phyloP scores from a whole-genome alignment of 2,888 invertebrate species.

The Alloscopus bannaensis region DNA sequence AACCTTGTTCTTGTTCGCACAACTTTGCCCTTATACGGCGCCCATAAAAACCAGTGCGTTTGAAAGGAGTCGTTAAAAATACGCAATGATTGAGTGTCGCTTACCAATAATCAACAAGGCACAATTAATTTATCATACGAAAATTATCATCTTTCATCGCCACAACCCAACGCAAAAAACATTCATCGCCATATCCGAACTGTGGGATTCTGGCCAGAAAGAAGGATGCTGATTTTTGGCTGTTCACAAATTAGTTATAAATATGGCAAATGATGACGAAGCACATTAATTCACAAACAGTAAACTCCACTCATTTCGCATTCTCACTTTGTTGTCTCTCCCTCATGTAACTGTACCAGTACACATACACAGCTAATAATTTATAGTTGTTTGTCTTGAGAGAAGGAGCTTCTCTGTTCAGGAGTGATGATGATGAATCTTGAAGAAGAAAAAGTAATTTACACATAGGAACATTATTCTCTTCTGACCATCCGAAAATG shows the following conservation, averaged over 20 bases:
- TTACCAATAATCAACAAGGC: too few species aligned
- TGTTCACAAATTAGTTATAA: not conserved
- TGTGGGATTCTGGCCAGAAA: not conserved
- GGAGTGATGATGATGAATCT: not conserved
- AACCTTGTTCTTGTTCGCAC: too few species aligned
- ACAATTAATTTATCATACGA: slow-evolving; percentile 17
- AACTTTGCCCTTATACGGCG: too few species aligned
- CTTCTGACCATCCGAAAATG: too few species aligned
- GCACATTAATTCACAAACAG: not conserved
- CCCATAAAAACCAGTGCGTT: too few species aligned
- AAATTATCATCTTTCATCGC: slow-evolving; percentile 4
- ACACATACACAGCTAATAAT: not conserved
- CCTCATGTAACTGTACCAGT: not conserved
- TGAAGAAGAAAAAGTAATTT: not conserved
- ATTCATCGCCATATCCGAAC: too few species aligned
- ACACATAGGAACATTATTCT: too few species aligned
- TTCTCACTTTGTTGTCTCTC: not conserved
- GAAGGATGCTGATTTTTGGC: not conserved
- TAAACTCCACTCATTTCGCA: not conserved
- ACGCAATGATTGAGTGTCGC: too few species aligned
- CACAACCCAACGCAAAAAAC: too few species aligned
- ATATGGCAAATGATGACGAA: not conserved
- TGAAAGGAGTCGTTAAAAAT: too few species aligned
- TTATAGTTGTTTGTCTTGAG: not conserved
- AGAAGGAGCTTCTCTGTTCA: not conserved